Conservation (phyloP, 2,888 invertebrate genomes). For the Idaea dimidiata region DNA sequence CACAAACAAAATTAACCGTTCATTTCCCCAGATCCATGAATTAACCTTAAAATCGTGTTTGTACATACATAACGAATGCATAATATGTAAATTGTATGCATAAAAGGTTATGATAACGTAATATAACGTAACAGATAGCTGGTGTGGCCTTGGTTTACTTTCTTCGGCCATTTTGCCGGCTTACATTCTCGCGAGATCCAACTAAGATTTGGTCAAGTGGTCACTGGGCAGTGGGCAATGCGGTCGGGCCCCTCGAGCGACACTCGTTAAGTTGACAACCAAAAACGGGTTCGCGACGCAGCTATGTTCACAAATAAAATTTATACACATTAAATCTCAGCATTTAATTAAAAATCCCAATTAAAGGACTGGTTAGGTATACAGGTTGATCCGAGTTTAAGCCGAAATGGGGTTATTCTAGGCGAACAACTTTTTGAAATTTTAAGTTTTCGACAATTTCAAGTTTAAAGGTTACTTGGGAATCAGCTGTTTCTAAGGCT, state of each 20-base stretch:
- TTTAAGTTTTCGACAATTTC: too few relatives aligned
- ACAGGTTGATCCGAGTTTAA: too few relatives aligned
- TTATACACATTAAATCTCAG: too few relatives aligned
- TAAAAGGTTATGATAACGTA: neutral
- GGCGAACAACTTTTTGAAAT: too few relatives aligned
- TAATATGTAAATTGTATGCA: conserved; percentile 4
- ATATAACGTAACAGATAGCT: neutral
- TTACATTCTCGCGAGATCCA: neutral
- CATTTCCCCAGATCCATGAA: neutral
- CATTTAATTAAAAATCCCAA: too few relatives aligned
- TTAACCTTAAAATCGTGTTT: conserved; percentile 1
- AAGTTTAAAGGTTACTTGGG: too few relatives aligned
- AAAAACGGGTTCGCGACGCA: too few relatives aligned
- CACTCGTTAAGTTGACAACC: too few relatives aligned
- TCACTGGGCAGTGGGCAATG: neutral
- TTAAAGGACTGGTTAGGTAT: too few relatives aligned
- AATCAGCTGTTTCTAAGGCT: too few relatives aligned
- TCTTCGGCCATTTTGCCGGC: neutral
- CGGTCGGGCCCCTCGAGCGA: neutral
- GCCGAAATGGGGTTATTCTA: too few relatives aligned
- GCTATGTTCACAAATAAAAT: neutral
- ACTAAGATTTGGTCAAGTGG: neutral
- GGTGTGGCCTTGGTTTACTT: neutral
- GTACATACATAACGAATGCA: neutral
- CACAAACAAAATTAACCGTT: neutral